Evolutionary conservation across 2,113 vertebrate species (phyloP), one percentile per base, ranked within the genome.

Genomic region (Grammomys surdaster): DNA sequence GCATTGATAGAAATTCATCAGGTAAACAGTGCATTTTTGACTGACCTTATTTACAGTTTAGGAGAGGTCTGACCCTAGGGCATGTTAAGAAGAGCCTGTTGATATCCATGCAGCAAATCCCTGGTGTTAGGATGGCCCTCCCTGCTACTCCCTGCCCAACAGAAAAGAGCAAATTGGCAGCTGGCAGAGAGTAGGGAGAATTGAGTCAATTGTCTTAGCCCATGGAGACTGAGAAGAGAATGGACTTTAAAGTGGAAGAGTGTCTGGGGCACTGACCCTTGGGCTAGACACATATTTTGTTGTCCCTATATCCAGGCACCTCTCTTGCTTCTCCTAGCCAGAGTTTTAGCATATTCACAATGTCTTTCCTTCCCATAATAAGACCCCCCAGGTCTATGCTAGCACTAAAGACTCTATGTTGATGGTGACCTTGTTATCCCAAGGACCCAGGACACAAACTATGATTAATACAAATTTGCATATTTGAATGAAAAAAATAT

Each of bases 381-480:
- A 85, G 19, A 5, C 7, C 90, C 90, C 72, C 31, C n/a, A 85
- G 33, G 51, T 36, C 56, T 67, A 5, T 40, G 12, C 14, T 78
- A 48, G 46, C 2, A 43, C 19, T 33, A 58, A 4, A 17, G 56
- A 36, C 24, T 87, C 65, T 51, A 20, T 40, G 56, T 43, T 51
- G 75, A 72, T 40, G 7, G 58, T 26, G 43, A 73, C 16, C 24
- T 51, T 17, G 22, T 36, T 86, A 75, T 89, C 54, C 73, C 90
- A 78, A 95, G 92, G 76, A 88, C 26, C 14, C 76, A 94, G n/a
- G n/a, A 31, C 56, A 88, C 67, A 60, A n/a, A 96, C 65, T 36
- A 11, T 87, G 40, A 87, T 26, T 80, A 76, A 89, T 76, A 33
- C 81, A 84, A 91, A 87, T 73, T n/a, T 92, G 51, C 11, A 7